Evolutionary conservation across 1,140 invertebrate genomes (phyloP).

Genomic region (Hestina assimilis): DNA sequence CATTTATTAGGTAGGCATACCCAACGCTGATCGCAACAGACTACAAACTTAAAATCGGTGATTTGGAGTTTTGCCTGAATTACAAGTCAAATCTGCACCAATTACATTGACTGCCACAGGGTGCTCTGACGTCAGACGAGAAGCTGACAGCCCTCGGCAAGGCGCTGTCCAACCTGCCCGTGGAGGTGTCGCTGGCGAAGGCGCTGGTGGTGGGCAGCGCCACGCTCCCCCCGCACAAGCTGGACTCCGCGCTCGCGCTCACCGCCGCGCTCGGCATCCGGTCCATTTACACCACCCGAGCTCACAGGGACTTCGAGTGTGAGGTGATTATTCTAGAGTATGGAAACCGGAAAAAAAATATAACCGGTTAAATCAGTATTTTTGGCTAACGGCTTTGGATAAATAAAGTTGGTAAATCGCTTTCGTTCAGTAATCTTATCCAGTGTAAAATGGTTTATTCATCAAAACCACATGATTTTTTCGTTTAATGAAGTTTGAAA

Average conservation of each 20-base stretch:
- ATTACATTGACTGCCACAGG: conserved; percentile 81
- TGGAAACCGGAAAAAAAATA: too few relatives aligned
- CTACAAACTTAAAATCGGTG: too few relatives aligned
- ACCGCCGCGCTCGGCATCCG: conserved; percentile 96
- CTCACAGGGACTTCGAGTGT: conserved; percentile 91
- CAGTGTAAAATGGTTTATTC: too few relatives aligned
- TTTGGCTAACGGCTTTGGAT: too few relatives aligned
- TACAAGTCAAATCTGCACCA: background rate
- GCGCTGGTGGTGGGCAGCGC: conserved; percentile 96
- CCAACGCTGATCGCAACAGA: too few relatives aligned
- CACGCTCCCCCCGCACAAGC: conserved; percentile 82
- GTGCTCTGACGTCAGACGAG: conserved; percentile 90
- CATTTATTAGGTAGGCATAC: too few relatives aligned
- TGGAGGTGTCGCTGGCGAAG: conserved; percentile 97
- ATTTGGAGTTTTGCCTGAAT: too few relatives aligned
- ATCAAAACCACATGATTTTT: too few relatives aligned
- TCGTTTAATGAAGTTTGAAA: too few relatives aligned
- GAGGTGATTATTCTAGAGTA: conserved; percentile 75
- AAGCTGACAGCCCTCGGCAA: conserved; percentile 94
- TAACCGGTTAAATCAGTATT: too few relatives aligned
- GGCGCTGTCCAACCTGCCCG: conserved; percentile 92
- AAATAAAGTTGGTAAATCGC: too few relatives aligned
- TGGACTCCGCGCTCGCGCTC: conserved; percentile 93
- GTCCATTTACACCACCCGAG: conserved; percentile 93
- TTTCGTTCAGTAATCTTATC: too few relatives aligned